A percentile compares a stretch with the other conserved stretches of the same genome.
These are phyloP conservation scores for Dusona sp. DNA, from an alignment of 2,888 invertebrate species.

Conservation along the genomic window DNA sequence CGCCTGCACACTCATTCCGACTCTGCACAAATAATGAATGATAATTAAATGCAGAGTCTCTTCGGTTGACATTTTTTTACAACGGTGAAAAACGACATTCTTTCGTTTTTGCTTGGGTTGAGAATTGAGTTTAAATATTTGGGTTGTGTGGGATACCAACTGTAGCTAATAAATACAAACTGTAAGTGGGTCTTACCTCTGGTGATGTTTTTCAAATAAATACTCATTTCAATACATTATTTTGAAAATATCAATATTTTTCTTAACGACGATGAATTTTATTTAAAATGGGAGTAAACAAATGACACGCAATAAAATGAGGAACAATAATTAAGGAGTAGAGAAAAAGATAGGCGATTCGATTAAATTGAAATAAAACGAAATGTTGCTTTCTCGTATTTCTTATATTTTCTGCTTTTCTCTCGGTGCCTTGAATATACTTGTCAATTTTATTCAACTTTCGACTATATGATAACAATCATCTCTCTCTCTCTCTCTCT, in stretches of 20 bases:
- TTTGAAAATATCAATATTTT: neutral
- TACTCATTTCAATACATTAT: neutral
- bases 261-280: neutral
- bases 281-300: neutral
- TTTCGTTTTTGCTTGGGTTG: neutral
- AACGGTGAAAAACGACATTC: neutral
- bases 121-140: neutral
- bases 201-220: neutral
- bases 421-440: constrained; percentile 43
- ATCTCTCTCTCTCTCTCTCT: no score
- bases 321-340: neutral
- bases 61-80: neutral
- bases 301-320: neutral
- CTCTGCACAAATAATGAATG: constrained; percentile 9
- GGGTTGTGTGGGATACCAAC: neutral
- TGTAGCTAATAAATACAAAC: neutral
- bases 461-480: constrained; percentile 64
- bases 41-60: neutral
- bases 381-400: neutral
- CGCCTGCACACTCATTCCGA: neutral
- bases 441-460: constrained; percentile 63
- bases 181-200: neutral
- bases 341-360: neutral
- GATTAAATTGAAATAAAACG: neutral
- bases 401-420: constrained; percentile 42